Percentiles rank a stretch among this genome's conserved stretches.
Evolutionary conservation across 2,113 vertebrate species (phyloP).

Genomic region (Terrapene triunguis): DNA sequence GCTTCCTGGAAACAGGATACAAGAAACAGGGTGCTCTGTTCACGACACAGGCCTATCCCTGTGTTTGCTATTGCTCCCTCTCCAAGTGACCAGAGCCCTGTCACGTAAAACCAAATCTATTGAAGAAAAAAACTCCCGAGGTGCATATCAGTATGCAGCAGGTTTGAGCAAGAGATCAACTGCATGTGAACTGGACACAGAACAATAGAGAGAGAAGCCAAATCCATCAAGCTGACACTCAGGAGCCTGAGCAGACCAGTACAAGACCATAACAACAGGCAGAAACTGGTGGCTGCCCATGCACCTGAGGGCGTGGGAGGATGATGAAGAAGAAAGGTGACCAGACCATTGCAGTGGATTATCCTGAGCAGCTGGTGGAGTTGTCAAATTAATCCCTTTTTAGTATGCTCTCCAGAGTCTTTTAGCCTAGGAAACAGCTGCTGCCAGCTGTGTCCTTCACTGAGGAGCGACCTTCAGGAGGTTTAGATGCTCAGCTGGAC

Average conservation of each 20-base stretch:
- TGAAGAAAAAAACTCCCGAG: background rate
- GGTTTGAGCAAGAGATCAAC: background rate
- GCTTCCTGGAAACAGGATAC: background rate
- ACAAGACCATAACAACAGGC: no score
- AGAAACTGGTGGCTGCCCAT: no score
- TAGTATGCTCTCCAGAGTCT: background rate
- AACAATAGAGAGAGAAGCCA: background rate
- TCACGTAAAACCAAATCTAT: no score
- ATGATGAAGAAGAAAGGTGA: background rate
- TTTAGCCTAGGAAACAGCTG: background rate
- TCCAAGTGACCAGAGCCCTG: background rate
- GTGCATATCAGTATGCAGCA: background rate
- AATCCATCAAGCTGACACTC: background rate
- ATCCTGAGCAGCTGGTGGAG: background rate
- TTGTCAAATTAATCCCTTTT: accelerated
- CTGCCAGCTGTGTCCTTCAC: background rate
- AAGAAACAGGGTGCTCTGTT: background rate
- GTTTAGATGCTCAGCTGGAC: constrained; percentile 66
- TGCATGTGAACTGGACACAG: background rate
- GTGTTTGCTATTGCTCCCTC: background rate
- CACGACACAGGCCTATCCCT: background rate
- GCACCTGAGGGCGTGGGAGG: no score
- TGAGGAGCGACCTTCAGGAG: constrained; percentile 3
- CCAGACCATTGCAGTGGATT: background rate
- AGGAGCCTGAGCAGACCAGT: no score